Evolutionary conservation across 2,888 invertebrate species (phyloP).

Genomic region (Tinea pellionella): DNA sequence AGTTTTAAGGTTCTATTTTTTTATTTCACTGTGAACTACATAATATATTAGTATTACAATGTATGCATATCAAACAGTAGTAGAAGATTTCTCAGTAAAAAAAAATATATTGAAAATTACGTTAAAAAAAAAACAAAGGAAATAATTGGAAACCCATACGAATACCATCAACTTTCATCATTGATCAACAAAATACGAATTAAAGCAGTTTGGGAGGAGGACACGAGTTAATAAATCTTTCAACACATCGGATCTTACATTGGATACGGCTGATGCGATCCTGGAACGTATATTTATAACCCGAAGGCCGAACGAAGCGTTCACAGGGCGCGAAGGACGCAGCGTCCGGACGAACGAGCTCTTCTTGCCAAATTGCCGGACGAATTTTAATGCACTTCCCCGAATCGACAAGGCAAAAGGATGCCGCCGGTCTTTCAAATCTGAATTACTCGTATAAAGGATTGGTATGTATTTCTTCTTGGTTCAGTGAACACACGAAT

Average conservation of each 20-base stretch:
- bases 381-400: conserved; percentile 45
- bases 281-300: conserved; percentile 50
- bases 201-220: neutral
- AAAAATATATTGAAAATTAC: too few species aligned
- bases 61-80: too few species aligned
- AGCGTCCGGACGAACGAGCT: conserved; percentile 28
- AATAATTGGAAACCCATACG: too few species aligned
- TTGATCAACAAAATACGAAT: too few species aligned
- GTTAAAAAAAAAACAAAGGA: too few species aligned
- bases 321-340: conserved; percentile 34
- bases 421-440: conserved; percentile 15
- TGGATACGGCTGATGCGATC: neutral
- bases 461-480: too few species aligned
- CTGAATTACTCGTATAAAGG: neutral
- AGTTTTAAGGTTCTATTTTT: too few species aligned
- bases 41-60: too few species aligned
- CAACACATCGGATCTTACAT: neutral
- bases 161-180: too few species aligned
- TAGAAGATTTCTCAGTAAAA: too few species aligned
- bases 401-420: conserved; percentile 26
- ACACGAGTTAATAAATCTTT: neutral
- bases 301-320: conserved; percentile 45
- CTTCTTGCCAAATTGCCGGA: conserved; percentile 18
- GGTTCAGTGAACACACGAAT: too few species aligned
- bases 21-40: too few species aligned